A percentile compares a stretch with the other conserved stretches of the same genome.
phyloP scores from a whole-genome alignment of 2,888 invertebrate genomes.

The Eudemis profundana region DNA sequence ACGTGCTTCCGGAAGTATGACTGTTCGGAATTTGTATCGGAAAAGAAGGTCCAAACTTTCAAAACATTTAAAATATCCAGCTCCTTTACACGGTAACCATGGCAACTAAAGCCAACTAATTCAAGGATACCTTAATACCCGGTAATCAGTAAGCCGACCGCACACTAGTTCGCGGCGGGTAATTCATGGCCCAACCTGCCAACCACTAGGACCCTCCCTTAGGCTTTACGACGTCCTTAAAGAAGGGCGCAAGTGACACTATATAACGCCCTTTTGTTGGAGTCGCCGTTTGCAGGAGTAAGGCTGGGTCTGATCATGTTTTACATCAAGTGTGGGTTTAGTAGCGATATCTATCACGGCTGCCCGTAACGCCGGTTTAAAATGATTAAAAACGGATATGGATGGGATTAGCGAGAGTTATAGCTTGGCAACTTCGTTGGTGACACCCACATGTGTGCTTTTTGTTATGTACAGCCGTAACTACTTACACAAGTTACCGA shows the following conservation, averaged over 20 bases:
- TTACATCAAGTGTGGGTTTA: neutral
- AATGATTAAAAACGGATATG: neutral
- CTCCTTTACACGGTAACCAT: too few species aligned
- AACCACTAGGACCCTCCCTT: neutral
- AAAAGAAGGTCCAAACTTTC: too few species aligned
- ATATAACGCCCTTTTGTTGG: neutral
- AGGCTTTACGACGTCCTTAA: neutral
- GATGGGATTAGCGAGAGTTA: neutral
- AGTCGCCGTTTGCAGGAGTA: too few species aligned
- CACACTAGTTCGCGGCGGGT: slow-evolving; percentile 8
- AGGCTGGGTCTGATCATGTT: slow-evolving; percentile 4
- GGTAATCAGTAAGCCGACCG: slow-evolving; percentile 13
- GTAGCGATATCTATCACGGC: neutral
- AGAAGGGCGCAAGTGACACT: neutral
- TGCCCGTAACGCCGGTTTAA: neutral
- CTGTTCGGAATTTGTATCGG: too few species aligned
- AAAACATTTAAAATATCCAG: too few species aligned
- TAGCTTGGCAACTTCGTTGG: neutral
- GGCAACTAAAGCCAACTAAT: slow-evolving; percentile 9
- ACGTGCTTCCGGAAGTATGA: too few species aligned
- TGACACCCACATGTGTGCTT: too few species aligned
- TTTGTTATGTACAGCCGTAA: too few species aligned
- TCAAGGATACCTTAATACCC: slow-evolving; percentile 13
- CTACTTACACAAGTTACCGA: too few species aligned
- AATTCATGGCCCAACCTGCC: slow-evolving; percentile 12